Base-by-base conservation (phyloP, 2,797 vertebrate genomes). In the Pachyuromys duprasi region DNA sequence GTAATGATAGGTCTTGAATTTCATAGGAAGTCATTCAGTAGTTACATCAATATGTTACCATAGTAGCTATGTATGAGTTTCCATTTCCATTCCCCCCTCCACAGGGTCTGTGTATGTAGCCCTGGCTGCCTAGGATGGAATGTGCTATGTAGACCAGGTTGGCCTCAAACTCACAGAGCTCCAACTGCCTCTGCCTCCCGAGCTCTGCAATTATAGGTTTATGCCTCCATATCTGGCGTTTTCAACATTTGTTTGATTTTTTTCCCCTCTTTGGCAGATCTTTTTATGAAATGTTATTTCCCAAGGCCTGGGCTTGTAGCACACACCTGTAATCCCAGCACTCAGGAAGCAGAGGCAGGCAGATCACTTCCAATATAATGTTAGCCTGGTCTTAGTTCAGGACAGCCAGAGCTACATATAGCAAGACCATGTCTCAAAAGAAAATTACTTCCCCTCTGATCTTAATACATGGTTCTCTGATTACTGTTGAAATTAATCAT, bases 221-320 rank as follows among this genome's bases (percentile, higher is more conserved):
- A 26, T 81, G 22, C 79, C 8, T 28, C 26, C 80, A 63, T 2
- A 2, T 42, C 57, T 63, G 24, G 15, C 57, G 62, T 79, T 79
- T 93, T 91, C 17, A 75, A 72, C 22, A 33, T 26, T 94, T 91
- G 79, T 95, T 84, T 92, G 81, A 92, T 49, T 74, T 93, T 49
- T 78, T 82, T 63, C 45, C 74, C 26, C 17, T 22, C 70, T 57
- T 96, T 78, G 33, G 57, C 53, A 62, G 76, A 3, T 91, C 14
- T 79, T 45, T 92, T 24, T 79, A 13, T 94, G n/a, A 6, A 82
- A 13, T 65, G 62, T 42, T 63, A 63, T 62, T 42, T 83, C 28
- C 39, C 60, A 45, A 15, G 42, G 14, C 26, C 26, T 81, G 79
- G 22, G n/a, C 24, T 80, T 55, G 55, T 39, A 57, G 55, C n/a